Base-by-base conservation (phyloP, 1,140 invertebrate species). In the Papilio glaucus region DNA sequence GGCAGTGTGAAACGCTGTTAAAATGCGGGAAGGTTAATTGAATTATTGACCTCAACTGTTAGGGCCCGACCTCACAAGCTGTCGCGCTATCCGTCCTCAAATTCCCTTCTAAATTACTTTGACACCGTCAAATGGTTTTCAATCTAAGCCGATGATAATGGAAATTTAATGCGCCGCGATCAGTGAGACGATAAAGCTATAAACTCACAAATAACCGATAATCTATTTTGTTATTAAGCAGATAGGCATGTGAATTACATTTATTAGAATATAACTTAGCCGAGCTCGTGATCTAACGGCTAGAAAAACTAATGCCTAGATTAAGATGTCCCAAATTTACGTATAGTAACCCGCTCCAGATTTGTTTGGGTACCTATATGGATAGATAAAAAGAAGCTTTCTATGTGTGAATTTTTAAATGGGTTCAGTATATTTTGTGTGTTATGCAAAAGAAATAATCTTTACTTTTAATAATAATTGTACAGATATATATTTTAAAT, bases 21-120 rank as follows among this genome's bases (percentile, higher is more conserved):
- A 72, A 73, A 53, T 29, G 61, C 65, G 76, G 73, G 75, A 81
- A 85, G 75, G 77, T 85, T 85, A 87, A 87, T 85, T 81, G 83
- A 87, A 85, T 80, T 75, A 78, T 74, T 75, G 72, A 73, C 77
- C 73, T 60, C 74, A 65, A 41, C 29, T 68, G n/a, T 72, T 63
- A 49, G 67, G 57, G 26, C 41, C 70, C 38, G 41, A 37, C 10
- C 63, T 65, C 75, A 67, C 45, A 45, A 65, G 29, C 53, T 45
- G 74, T 76, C 67, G 68, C 60, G 61, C 57, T 72, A 72, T 79
- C 74, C 76, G 73, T 61, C 72, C 71, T 73, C 41, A 68, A 71
- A 65, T 72, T 74, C 49, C 60, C 60, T 63, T 62, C 68, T 70
- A 68, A 77, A 70, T 72, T 71, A 65, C 72, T 63, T 24, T 39